phyloP scores from a whole-genome alignment of 2,797 vertebrate genomes.

The Hypotaenidia okinawae region DNA sequence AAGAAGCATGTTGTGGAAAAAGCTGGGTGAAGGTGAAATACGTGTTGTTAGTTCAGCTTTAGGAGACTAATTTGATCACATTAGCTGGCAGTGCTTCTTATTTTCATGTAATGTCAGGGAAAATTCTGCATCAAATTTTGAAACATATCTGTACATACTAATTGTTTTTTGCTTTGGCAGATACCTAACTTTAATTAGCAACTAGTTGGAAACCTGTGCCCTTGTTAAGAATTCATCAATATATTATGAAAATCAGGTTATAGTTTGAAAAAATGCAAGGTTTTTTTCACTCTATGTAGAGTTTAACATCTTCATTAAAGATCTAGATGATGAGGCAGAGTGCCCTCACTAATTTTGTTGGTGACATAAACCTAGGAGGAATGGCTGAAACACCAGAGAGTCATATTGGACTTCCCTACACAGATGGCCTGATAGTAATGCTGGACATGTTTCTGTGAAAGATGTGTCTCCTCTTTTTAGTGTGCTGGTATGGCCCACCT shows the following conservation, averaged over 20 bases:
- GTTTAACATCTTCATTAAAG: not conserved
- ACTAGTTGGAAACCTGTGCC: slow-evolving; percentile 34
- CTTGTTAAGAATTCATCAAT: slow-evolving; percentile 46
- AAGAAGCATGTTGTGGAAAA: slow-evolving; percentile 10
- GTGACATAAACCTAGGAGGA: not conserved
- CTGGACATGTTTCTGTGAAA: not conserved
- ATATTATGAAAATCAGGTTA: not conserved
- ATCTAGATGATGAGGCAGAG: not conserved
- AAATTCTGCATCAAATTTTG: slow-evolving; percentile 57
- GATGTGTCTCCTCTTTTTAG: not conserved
- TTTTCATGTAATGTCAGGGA: slow-evolving; percentile 32
- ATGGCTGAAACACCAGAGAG: not conserved
- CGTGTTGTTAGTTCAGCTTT: not conserved
- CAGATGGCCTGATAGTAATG: not conserved
- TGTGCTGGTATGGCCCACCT: not conserved
- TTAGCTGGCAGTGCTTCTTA: slow-evolving; percentile 34
- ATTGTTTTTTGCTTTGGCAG: slow-evolving; percentile 46
- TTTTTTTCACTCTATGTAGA: not conserved
- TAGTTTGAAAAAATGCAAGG: not conserved
- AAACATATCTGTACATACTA: slow-evolving; percentile 15
- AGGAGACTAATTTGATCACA: slow-evolving; percentile 1
- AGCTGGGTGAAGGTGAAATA: slow-evolving; percentile 13
- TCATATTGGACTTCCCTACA: not conserved
- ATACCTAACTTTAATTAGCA: slow-evolving; percentile 44
- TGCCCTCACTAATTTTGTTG: not conserved